Evolutionary conservation across 92 coral and sea anemone genomes (phyloP).

Genomic region (Zoanthus sansibaricus): DNA sequence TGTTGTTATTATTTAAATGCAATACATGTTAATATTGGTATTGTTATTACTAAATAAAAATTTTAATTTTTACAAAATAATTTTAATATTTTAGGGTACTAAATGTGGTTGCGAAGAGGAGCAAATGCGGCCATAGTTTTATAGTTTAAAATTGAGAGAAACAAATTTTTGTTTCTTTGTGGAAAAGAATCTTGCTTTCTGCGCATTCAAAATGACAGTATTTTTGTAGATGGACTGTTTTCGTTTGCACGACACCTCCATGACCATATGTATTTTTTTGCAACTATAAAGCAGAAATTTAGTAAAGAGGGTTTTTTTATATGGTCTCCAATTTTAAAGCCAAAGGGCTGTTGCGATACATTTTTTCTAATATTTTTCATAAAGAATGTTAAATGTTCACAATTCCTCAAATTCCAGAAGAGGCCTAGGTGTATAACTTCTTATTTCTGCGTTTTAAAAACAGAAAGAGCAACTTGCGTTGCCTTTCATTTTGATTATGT

Average conservation of each 20-base stretch:
- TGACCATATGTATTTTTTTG: slow-evolving; percentile 1
- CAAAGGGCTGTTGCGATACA: no score
- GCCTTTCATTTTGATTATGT: background rate
- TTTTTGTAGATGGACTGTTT: background rate
- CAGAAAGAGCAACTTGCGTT: background rate
- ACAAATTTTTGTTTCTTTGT: no score
- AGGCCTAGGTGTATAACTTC: no score
- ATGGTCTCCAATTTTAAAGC: no score
- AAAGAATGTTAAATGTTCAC: background rate
- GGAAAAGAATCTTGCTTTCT: background rate
- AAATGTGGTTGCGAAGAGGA: background rate
- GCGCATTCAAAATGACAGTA: slow-evolving; percentile 1
- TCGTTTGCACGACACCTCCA: background rate
- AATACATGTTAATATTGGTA: no score
- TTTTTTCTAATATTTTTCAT: background rate
- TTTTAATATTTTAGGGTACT: background rate
- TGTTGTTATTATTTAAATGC: no score
- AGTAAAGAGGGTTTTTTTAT: background rate
- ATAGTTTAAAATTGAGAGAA: slow-evolving; percentile 19
- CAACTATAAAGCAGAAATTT: background rate
- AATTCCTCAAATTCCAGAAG: background rate
- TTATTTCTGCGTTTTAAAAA: background rate
- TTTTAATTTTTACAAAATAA: no score
- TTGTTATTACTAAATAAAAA: no score
- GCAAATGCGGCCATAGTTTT: background rate